Conservation (phyloP, 2,797 vertebrate genomes). For the Typhlichthys eigenmanni region DNA sequence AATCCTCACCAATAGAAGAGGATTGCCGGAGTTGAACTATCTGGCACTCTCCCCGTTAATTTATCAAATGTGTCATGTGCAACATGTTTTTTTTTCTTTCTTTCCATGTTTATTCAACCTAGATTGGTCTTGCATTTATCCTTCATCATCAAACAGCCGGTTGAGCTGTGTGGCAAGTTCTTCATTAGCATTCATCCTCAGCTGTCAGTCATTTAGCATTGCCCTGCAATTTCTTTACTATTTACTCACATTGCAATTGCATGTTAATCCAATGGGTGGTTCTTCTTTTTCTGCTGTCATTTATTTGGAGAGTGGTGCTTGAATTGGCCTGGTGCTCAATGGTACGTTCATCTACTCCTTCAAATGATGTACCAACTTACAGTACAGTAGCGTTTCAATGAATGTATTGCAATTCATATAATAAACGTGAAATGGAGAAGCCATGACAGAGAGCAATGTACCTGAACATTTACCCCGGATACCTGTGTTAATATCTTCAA, state of each 20-base stretch:
- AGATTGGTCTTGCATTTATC: slow-evolving; percentile 24
- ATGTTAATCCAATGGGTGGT: slow-evolving; percentile 59
- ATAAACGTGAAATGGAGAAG: not conserved
- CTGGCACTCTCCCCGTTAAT: slow-evolving; percentile 27
- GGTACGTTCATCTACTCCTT: slow-evolving; percentile 8
- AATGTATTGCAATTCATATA: not conserved
- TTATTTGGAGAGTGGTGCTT: slow-evolving; percentile 28
- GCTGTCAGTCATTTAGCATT: slow-evolving; percentile 48
- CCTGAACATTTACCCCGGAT: not conserved
- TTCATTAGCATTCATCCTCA: slow-evolving; percentile 45
- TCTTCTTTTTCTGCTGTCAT: slow-evolving; percentile 28
- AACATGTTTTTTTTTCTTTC: not conserved
- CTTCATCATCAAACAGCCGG: slow-evolving; percentile 35
- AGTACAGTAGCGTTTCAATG: slow-evolving; percentile 8
- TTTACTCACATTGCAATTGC: slow-evolving; percentile 55
- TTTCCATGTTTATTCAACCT: slow-evolving; percentile 16
- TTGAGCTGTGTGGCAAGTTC: slow-evolving; percentile 25
- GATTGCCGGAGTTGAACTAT: slow-evolving; percentile 12
- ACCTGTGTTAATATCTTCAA: not conserved
- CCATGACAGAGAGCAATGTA: too few species aligned
- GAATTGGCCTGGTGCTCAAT: slow-evolving; percentile 12
- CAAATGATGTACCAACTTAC: slow-evolving; percentile 1
- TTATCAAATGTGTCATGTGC: slow-evolving; percentile 27
- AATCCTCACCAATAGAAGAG: slow-evolving; percentile 21
- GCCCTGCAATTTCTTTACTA: slow-evolving; percentile 45